Evolutionary conservation across 2,113 vertebrate species (phyloP).

Genomic region (Gadus chalcogrammus): DNA sequence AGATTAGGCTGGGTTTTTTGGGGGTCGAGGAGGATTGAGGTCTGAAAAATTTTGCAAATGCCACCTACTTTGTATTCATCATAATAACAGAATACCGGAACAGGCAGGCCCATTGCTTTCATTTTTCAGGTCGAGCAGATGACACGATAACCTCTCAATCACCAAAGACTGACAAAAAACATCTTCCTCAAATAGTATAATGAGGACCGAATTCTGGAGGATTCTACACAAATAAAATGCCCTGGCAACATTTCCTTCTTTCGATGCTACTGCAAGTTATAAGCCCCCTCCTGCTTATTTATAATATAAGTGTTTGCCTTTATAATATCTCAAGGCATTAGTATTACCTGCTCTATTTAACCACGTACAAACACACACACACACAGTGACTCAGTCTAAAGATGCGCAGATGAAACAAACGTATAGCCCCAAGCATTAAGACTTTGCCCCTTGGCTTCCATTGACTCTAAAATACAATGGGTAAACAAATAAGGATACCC

Average conservation of each 20-base stretch:
- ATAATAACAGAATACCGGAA: conserved; percentile 13
- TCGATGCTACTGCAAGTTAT: neutral
- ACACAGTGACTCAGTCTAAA: conserved; percentile 40
- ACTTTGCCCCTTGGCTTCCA: no score
- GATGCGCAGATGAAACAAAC: conserved; percentile 37
- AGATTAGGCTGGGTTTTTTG: neutral
- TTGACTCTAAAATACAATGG: no score
- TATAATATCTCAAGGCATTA: neutral
- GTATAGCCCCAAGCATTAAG: conserved; percentile 44
- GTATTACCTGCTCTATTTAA: neutral
- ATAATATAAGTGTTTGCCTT: conserved; percentile 36
- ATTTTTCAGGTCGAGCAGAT: conserved; percentile 25
- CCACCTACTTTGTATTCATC: conserved; percentile 38
- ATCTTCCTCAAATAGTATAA: conserved; percentile 4
- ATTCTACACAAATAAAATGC: conserved; percentile 35
- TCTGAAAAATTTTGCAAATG: conserved; percentile 31
- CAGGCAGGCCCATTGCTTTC: neutral
- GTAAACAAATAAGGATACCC: neutral
- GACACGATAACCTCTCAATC: conserved; percentile 14
- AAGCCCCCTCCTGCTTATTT: neutral
- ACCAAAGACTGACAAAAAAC: neutral
- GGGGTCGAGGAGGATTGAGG: neutral
- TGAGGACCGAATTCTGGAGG: conserved; percentile 20
- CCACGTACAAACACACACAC: neutral
- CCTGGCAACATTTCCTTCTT: conserved; percentile 17